Percentiles rank a stretch among this genome's conserved stretches.
Evolutionary conservation across 1,140 invertebrate genomes (phyloP).

Genomic region (Drosophila eugracilis): DNA sequence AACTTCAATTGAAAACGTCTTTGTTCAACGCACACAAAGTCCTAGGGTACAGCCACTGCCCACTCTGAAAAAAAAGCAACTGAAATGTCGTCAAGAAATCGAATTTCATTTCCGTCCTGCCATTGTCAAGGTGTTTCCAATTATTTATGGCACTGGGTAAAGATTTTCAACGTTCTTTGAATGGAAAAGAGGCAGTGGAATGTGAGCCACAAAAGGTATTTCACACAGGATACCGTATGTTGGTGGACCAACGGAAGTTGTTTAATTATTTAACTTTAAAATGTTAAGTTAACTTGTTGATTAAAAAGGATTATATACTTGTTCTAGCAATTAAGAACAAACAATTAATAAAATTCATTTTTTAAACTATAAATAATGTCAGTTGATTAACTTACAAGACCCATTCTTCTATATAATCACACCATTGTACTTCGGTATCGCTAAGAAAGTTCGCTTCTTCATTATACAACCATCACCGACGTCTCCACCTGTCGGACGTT

Average conservation of each 20-base stretch:
- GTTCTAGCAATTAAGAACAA: too few species aligned
- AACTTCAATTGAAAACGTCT: constrained; percentile 41
- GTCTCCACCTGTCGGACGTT: constrained; percentile 17
- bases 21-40: constrained; percentile 32
- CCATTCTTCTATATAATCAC: background rate
- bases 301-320: too few species aligned
- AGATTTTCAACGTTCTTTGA: constrained; percentile 16
- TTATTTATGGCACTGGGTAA: constrained; percentile 36
- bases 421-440: background rate
- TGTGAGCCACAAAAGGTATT: background rate
- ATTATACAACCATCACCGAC: constrained; percentile 18
- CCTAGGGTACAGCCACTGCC: constrained; percentile 8
- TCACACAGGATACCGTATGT: background rate
- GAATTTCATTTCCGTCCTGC: constrained; percentile 49
- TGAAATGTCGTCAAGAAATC: constrained; percentile 37
- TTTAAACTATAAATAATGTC: background rate
- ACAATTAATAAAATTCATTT: background rate
- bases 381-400: background rate
- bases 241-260: too few species aligned
- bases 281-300: too few species aligned
- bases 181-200: background rate
- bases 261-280: too few species aligned
- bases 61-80: constrained; percentile 11
- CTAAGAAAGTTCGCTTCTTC: constrained; percentile 2
- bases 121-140: constrained; percentile 35